These are phyloP conservation scores for Chrysolina americana DNA, from an alignment of 2,888 invertebrate species.

Conservation along the genomic window DNA sequence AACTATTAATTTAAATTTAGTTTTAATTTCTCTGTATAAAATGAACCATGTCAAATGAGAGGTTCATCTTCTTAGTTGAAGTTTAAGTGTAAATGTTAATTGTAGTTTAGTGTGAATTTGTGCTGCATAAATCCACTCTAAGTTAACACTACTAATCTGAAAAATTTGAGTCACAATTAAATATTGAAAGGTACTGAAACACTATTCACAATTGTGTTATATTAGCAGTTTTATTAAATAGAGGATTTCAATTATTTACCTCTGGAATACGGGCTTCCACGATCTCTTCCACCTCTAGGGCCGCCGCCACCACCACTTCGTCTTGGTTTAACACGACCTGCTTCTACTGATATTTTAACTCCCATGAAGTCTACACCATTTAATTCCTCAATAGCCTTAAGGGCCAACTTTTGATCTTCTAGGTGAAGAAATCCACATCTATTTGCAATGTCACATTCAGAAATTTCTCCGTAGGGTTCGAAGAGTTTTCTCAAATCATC, in stretches of 20 bases:
- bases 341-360: slow-evolving; percentile 87
- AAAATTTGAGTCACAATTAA: no score
- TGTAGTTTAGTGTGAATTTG: no score
- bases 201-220: no score
- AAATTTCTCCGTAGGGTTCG: slow-evolving; percentile 88
- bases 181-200: no score
- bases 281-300: slow-evolving; percentile 69
- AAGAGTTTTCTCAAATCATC: slow-evolving; percentile 88
- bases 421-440: slow-evolving; percentile 95
- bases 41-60: no score
- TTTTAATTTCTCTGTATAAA: no score
- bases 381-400: slow-evolving; percentile 84
- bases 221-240: not conserved
- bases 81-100: no score
- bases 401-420: slow-evolving; percentile 86
- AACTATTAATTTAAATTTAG: no score
- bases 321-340: slow-evolving; percentile 83
- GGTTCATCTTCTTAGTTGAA: no score
- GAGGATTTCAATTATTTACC: slow-evolving; percentile 43
- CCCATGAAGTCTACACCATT: slow-evolving; percentile 89
- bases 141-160: no score
- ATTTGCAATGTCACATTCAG: slow-evolving; percentile 95
- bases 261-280: slow-evolving; percentile 64
- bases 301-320: slow-evolving; percentile 73
- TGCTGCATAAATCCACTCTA: no score